Evolutionary conservation across 2,113 vertebrate genomes (phyloP), one percentile per base, ranked within the genome.

Genomic region (Microcebus griseorufus): DNA sequence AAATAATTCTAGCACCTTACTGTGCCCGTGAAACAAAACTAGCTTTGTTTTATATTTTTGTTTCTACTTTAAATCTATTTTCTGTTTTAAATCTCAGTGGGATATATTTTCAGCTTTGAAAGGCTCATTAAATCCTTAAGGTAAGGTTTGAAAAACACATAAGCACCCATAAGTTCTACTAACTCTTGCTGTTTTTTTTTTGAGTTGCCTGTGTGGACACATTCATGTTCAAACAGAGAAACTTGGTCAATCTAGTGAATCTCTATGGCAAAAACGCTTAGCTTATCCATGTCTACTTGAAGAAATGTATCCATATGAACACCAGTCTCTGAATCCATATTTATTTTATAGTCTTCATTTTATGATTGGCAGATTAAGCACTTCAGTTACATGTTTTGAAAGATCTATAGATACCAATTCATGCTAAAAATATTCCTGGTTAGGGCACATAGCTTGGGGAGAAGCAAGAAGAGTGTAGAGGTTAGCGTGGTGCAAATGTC

Each of bases 1-100:
- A 97, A 98, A 98, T 97, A 97, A 95, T 95, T 95, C 97, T 97
- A 83, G 78, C 97, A 97, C 97, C 94, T 98, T 97, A 90, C 96
- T 79, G 69, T 88, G 92, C 90, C 65, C 10, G 0, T 84, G 80
- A 83, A 97, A 95, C 92, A 97, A 85, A 97, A 93, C 92, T 92
- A 95, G 96, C 92, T 96, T 97, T 98, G 97, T 96, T 94, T 88
- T 88, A 81, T 94, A 97, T 76, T 62, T 93, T 22, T 72, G 95
- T 78, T 90, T 70, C 70, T 90, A 92, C 89, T 95, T 97, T 93
- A 93, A 97, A 90, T 93, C 75, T 93, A 95, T 93, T 96, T 97
- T 97, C 78, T 90, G 94, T 94, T 96, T 94, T 90, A 96, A 90
- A 80, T 96, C 93, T 96, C 88, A 79, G 94, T 93, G 95, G 93